These are phyloP conservation scores for Microchrysa polita DNA, from an alignment of 2,888 invertebrate species.

Conservation along the genomic window DNA sequence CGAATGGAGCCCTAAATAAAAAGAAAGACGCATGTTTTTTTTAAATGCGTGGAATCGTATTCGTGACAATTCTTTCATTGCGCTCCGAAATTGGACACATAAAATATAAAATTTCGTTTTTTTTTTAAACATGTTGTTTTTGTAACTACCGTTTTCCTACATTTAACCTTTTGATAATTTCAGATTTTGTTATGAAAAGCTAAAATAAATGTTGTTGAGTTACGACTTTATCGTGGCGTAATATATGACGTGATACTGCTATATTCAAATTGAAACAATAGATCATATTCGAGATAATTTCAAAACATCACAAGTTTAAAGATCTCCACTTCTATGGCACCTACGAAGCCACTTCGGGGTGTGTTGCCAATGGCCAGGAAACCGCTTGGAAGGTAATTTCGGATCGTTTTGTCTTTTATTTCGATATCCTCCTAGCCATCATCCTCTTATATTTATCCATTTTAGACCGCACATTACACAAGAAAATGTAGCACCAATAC, in stretches of 20 bases:
- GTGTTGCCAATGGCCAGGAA: slow-evolving; percentile 57
- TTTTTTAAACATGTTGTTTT: too few relatives aligned
- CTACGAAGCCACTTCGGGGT: slow-evolving; percentile 59
- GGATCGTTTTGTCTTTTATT: too few relatives aligned
- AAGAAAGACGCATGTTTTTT: too few relatives aligned
- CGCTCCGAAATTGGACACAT: too few relatives aligned
- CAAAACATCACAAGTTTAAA: not conserved
- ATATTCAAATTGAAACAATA: not conserved
- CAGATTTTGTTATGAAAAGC: slow-evolving; percentile 31
- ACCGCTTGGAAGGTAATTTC: slow-evolving; percentile 49
- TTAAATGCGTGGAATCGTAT: too few relatives aligned
- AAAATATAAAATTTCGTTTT: too few relatives aligned
- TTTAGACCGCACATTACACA: slow-evolving; percentile 54
- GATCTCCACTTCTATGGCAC: slow-evolving; percentile 57
- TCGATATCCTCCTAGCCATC: too few relatives aligned
- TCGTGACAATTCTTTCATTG: too few relatives aligned
- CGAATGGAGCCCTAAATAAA: too few relatives aligned
- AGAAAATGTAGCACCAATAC: slow-evolving; percentile 58
- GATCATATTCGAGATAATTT: not conserved
- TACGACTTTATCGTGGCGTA: not conserved
- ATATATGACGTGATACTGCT: not conserved
- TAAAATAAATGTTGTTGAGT: slow-evolving; percentile 34
- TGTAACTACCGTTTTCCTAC: too few relatives aligned
- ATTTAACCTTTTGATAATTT: too few relatives aligned
- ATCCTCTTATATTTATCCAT: not conserved